Conservation (phyloP, 2,113 vertebrate species). For the Fulica atra region DNA sequence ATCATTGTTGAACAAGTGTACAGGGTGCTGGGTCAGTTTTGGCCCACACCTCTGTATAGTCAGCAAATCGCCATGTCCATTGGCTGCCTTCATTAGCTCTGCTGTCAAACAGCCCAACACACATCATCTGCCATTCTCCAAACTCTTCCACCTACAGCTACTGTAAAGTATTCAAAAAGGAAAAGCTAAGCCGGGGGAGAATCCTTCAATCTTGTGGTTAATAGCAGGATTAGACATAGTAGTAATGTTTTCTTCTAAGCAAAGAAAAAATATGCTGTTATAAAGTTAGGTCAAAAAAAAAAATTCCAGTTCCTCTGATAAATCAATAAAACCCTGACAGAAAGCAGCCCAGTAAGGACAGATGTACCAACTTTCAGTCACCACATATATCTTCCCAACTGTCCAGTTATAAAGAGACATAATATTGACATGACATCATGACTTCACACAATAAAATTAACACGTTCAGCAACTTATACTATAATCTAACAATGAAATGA, state of each 20-base stretch:
- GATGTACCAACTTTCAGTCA: not conserved
- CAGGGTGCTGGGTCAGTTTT: not conserved
- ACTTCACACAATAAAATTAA: not conserved
- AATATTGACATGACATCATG: not conserved
- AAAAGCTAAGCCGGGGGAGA: not conserved
- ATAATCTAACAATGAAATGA: not conserved
- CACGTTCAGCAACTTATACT: not conserved
- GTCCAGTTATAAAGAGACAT: not conserved
- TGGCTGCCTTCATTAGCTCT: not conserved
- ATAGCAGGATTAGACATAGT: not conserved
- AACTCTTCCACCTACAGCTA: not conserved
- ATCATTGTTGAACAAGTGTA: not conserved
- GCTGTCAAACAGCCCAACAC: not conserved
- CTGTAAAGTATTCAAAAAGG: not conserved
- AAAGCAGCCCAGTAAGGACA: not conserved
- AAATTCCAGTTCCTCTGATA: not conserved
- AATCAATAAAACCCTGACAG: not conserved
- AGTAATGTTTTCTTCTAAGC: not conserved
- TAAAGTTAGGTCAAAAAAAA: not conserved
- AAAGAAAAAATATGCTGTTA: not conserved
- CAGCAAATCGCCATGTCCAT: not conserved
- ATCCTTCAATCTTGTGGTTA: not conserved
- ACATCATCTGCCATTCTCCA: not conserved
- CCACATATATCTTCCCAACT: not conserved
- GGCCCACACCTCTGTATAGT: fast-evolving